These are phyloP conservation scores for Acrossocheilus fasciatus DNA, from an alignment of 2,797 vertebrate genomes.

Conservation along the genomic window DNA sequence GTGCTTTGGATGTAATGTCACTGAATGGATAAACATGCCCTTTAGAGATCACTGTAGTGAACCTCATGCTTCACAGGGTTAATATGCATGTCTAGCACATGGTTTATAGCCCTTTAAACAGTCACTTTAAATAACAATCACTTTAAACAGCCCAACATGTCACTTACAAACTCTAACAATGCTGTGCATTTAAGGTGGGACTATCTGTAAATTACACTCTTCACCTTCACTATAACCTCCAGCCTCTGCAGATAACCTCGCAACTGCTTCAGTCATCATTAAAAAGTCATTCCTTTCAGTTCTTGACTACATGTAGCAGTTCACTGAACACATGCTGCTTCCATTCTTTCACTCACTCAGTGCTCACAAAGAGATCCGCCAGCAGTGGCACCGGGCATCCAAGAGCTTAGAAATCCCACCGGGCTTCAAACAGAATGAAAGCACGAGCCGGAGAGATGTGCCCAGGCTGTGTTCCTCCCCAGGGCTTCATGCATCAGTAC, in stretches of 20 bases:
- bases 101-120: no score
- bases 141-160: neutral
- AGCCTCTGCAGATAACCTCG: neutral
- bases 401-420: neutral
- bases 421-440: slow-evolving; percentile 20
- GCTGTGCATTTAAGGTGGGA: neutral
- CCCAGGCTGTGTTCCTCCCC: slow-evolving; percentile 9
- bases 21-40: neutral
- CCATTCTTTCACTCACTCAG: neutral
- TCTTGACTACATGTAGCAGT: slow-evolving; percentile 9
- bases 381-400: neutral
- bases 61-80: neutral
- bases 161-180: neutral
- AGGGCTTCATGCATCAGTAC: slow-evolving; percentile 23
- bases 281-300: neutral
- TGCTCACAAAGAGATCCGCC: neutral
- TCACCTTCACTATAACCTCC: neutral
- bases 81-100: neutral
- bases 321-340: slow-evolving; percentile 20
- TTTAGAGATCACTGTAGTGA: neutral
- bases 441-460: slow-evolving; percentile 8
- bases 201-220: neutral
- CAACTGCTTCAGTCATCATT: neutral
- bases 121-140: neutral
- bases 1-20: neutral